Evolutionary conservation across 2,113 vertebrate species (phyloP), one percentile per base, ranked within the genome.

Genomic region (Nannospalax galili): DNA sequence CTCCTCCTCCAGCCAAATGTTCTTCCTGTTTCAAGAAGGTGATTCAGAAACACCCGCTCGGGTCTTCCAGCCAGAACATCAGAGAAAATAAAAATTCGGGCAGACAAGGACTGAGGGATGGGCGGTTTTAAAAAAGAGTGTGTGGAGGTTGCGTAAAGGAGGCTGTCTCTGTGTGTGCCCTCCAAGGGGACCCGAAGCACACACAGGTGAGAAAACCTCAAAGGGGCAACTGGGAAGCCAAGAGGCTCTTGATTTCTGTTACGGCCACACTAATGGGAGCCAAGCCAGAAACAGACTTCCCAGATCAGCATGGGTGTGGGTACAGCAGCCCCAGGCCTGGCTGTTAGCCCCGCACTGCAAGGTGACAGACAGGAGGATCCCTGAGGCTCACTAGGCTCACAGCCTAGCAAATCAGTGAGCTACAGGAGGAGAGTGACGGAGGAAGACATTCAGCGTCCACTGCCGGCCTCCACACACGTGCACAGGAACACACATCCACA

Each of bases 21-120:
- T 85, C 67, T 95, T 62, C 37, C 26, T 26, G 15, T 84, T 84
- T 67, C 37, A 79, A 64, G 85, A 85, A 81, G n/a, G 19, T 45
- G 75, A 65, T 42, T 91, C 73, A 92, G 62, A 93, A 52, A n/a
- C 35, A 64, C 35, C 52, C 37, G 75, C 52, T 42, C 32, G 40
- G 14, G 65, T 80, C 17, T 78, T 64, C 28, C 77, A 93, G 80
- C 69, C 35, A 85, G 48, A 88, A 87, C 89, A 82, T 88, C 65
- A 88, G 73, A 60, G 37, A 24, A 11, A 75, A 37, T 52, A 91
- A 81, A 90, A 15, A 72, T 40, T 73, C 22, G 14, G 42, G 58
- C 26, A 40, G 42, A 69, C 88, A 79, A 92, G 73, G 84, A 75
- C 32, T 69, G 48, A 60, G n/a, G 62, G 37, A 92, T 81, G 45